Evolutionary conservation across 2,888 invertebrate genomes (phyloP), one percentile per base, ranked within the genome.

Genomic region (Priocnemis perturbator): DNA sequence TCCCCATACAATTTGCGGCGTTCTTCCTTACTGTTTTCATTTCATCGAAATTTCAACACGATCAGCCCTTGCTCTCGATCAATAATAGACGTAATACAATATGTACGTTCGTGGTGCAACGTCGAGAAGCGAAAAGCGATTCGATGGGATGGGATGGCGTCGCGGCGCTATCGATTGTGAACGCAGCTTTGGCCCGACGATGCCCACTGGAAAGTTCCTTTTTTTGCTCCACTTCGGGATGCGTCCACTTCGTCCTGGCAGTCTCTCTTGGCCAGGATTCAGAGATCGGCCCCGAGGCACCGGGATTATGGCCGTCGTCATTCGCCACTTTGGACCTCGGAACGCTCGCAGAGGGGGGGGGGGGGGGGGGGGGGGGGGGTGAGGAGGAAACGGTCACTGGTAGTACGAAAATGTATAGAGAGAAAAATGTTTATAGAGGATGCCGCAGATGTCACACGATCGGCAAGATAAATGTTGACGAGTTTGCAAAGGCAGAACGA

Each of bases 241-340:
- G 37, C 37, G 37, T 37, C 37, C 37, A 37, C 50, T 19, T 50
- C 50, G 50, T 50, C 50, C 50, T 50, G 50, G 50, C 50, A 50
- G 19, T 50, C 17, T 17, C 50, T 50, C 50, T 50, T 50, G 50
- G 50, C 50, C 50, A 50, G 50, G 50, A 50, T 50, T 50, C 50
- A 50, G 50, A 50, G 50, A 50, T 50, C 50, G 50, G 50, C 50
- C 17, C 50, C n/a, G 50, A 50, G 50, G 19, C 50, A 19, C 19
- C 17, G 17, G 50, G 50, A 50, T 50, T 50, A 50, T 50, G 9
- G 19, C 17, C 17, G 50, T 50, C 14, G 50, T 50, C 50, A 19
- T 50, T 50, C 50, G 50, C 50, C 19, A 50, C 50, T 50, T 50
- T 37, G 37, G 11, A 37, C 37, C 50, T 50, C 50, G 50, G n/a